These are phyloP conservation scores for Muraenolepis orangiensis DNA, from an alignment of 2,797 vertebrate species.

Conservation along the genomic window DNA sequence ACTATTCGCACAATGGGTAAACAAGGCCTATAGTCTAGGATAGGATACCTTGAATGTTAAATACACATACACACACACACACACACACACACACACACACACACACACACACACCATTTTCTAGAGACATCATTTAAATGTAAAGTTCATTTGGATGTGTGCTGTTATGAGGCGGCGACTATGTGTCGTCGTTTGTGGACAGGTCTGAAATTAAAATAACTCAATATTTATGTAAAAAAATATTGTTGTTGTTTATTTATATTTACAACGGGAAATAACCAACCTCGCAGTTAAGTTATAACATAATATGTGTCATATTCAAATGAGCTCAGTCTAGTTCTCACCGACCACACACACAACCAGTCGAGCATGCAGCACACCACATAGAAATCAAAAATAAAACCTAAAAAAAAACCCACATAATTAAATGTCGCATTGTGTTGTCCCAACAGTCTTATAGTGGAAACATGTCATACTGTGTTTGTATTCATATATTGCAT, in stretches of 20 bases:
- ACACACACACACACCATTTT: neutral
- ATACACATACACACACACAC: neutral
- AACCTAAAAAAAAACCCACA: neutral
- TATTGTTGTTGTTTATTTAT: neutral
- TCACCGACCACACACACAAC: neutral
- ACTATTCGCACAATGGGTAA: neutral
- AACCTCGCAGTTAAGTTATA: neutral
- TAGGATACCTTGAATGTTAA: neutral
- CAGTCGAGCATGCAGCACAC: neutral
- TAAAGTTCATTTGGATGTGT: neutral
- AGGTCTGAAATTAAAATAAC: neutral
- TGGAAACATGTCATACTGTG: neutral
- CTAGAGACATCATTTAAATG: neutral
- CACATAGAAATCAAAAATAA: neutral
- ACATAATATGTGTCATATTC: neutral
- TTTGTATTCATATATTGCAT: neutral
- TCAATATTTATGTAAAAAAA: neutral
- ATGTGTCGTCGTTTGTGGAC: neutral
- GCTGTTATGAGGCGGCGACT: neutral
- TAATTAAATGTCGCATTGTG: neutral
- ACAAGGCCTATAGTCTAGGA: neutral
- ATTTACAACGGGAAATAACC: neutral
- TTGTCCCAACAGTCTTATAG: neutral
- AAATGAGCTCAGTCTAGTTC: neutral
- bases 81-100: neutral